Conservation (phyloP, 2,113 vertebrate genomes). For the Strix aluco region DNA sequence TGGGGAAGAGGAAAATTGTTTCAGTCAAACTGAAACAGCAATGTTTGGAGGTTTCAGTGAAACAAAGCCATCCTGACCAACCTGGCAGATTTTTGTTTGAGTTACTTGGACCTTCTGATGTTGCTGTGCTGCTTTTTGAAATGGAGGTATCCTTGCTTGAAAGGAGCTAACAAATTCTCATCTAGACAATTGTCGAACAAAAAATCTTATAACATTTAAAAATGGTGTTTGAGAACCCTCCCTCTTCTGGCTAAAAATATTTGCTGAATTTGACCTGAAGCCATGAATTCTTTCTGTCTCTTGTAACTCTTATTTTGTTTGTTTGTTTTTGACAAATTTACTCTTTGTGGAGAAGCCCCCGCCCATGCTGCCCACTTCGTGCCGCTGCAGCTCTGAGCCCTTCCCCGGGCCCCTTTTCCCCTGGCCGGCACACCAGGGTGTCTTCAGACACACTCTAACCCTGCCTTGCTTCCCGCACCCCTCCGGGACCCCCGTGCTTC, state of each 20-base stretch:
- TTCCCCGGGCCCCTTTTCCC: background rate
- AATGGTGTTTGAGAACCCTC: background rate
- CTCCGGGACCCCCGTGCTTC: background rate
- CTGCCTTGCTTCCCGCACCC: background rate
- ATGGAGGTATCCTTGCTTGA: background rate
- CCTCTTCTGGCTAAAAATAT: conserved; percentile 51
- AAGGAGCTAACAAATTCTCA: background rate
- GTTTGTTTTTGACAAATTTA: conserved; percentile 2
- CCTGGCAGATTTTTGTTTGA: background rate
- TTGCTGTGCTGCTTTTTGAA: background rate
- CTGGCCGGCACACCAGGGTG: background rate
- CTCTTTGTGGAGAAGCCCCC: background rate
- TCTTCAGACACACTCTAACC: background rate
- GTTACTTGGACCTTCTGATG: background rate
- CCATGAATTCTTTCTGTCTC: conserved; percentile 42
- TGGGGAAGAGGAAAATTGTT: conserved; percentile 17
- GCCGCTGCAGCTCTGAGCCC: background rate
- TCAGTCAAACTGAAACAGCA: background rate
- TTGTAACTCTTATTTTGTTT: background rate
- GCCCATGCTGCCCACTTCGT: background rate
- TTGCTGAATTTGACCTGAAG: conserved; percentile 31
- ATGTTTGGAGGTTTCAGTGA: background rate
- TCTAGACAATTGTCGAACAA: background rate
- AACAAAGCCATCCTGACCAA: background rate
- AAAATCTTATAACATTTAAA: background rate